phyloP scores from a whole-genome alignment of 2,113 vertebrate species.

The Baryphthengus martii region DNA sequence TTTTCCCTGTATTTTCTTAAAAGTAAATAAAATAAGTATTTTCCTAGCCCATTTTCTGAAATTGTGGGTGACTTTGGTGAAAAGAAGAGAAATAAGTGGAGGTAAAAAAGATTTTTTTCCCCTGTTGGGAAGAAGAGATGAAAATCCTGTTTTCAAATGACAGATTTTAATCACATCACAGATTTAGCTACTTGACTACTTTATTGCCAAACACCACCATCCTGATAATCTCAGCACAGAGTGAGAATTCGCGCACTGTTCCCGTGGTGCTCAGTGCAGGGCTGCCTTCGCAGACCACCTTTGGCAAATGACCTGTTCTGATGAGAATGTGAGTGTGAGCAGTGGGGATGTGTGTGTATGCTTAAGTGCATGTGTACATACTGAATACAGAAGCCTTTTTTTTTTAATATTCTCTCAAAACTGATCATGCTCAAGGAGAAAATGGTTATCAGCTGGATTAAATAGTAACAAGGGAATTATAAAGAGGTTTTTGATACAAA shows the following conservation, averaged over 20 bases:
- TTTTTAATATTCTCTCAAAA: neutral
- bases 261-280: too few relatives aligned
- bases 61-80: neutral
- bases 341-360: too few relatives aligned
- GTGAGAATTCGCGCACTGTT: accelerated
- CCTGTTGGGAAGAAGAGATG: neutral
- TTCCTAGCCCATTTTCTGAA: neutral
- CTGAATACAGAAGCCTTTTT: neutral
- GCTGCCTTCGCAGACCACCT: neutral
- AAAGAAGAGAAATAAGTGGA: neutral
- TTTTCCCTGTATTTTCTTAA: neutral
- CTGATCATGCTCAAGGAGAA: neutral
- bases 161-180: neutral
- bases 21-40: neutral
- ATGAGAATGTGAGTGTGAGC: neutral
- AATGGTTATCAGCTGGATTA: neutral
- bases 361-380: accelerated
- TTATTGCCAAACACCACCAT: neutral
- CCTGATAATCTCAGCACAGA: neutral
- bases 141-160: neutral
- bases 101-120: neutral
- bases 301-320: neutral
- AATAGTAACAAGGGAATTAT: neutral
- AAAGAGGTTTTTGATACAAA: neutral
- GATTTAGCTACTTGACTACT: neutral